Percentiles rank a stretch among this genome's conserved stretches.
Evolutionary conservation across 2,113 vertebrate species (phyloP).

Genomic region (Oreochromis aureus): DNA sequence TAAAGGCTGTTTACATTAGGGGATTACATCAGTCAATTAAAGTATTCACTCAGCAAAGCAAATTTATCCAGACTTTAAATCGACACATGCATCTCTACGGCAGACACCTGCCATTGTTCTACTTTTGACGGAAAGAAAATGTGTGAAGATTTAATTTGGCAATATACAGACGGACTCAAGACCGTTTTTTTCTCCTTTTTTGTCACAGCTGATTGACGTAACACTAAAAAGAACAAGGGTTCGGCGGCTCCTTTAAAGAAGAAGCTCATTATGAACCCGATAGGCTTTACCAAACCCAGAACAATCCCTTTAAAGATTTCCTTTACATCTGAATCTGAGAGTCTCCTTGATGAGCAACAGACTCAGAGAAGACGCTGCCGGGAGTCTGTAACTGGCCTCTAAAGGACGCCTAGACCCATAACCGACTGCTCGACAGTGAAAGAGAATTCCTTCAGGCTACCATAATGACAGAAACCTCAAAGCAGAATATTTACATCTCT

Average conservation of each 20-base stretch:
- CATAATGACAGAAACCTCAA: background rate
- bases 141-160: background rate
- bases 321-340: background rate
- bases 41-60: background rate
- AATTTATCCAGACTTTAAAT: background rate
- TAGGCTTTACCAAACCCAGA: background rate
- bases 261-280: background rate
- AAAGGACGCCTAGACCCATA: background rate
- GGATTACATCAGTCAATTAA: background rate
- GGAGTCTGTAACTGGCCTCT: background rate
- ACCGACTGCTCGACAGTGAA: background rate
- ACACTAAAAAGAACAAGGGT: background rate
- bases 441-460: background rate
- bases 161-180: background rate
- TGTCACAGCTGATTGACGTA: background rate
- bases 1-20: background rate
- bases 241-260: background rate
- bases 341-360: background rate
- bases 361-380: background rate
- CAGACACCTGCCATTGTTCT: background rate
- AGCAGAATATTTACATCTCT: background rate
- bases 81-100: background rate
- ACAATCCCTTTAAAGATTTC: background rate
- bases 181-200: background rate
- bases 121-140: background rate